Conservation (phyloP, 2,113 vertebrate species). For the Ictidomys tridecemlineatus region DNA sequence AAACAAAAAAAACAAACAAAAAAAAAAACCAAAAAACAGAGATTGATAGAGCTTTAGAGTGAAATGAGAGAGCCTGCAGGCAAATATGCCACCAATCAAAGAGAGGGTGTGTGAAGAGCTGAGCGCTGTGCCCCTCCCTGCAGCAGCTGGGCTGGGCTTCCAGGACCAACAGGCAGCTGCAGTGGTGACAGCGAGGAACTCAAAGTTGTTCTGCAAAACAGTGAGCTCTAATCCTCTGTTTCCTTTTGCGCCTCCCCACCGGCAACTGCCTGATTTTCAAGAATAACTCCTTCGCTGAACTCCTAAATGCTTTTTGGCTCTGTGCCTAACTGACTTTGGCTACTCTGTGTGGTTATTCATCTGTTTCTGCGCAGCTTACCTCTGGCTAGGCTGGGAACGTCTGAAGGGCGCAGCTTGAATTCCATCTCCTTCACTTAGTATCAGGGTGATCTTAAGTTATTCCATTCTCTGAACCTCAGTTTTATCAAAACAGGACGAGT, state of each 20-base stretch:
- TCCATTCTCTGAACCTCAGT: slow-evolving; percentile 3
- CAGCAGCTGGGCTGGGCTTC: slow-evolving; percentile 19
- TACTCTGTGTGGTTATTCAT: not conserved
- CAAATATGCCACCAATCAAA: not conserved
- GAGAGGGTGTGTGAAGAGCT: not conserved
- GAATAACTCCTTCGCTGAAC: not conserved
- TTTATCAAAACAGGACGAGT: not conserved
- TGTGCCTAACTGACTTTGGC: not conserved
- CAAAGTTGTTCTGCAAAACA: not conserved
- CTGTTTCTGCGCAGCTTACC: not conserved
- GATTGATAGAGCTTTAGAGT: not conserved
- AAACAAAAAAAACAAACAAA: too few species aligned
- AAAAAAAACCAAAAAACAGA: too few species aligned
- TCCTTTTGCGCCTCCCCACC: not conserved
- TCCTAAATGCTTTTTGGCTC: not conserved
- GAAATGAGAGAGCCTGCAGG: not conserved
- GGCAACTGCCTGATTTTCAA: not conserved
- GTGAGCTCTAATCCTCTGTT: not conserved
- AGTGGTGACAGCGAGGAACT: not conserved
- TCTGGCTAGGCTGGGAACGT: not conserved
- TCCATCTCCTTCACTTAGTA: slow-evolving; percentile 5
- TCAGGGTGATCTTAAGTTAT: not conserved
- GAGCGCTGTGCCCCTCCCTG: not conserved
- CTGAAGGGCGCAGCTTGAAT: not conserved
- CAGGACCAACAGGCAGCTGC: not conserved